phyloP scores from a whole-genome alignment of 2,113 vertebrate species.

The Puntigrus tetrazona region DNA sequence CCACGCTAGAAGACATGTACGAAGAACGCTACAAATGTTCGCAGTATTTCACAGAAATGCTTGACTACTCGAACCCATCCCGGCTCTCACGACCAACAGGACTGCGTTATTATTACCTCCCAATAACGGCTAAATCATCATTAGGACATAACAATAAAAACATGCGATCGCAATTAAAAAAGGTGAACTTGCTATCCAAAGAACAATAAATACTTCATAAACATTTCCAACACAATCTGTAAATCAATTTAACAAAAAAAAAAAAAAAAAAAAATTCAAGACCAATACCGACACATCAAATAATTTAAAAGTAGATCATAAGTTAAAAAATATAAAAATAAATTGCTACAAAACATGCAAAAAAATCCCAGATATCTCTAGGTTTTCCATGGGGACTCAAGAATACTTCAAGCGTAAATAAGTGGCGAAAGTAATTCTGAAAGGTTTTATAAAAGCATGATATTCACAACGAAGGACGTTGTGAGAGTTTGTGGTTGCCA shows the following conservation, averaged over 20 bases:
- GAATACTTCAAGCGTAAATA: neutral
- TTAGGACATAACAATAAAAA: neutral
- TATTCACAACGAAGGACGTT: neutral
- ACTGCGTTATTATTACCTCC: neutral
- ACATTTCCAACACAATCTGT: no score
- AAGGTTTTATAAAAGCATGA: neutral
- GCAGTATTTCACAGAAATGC: neutral
- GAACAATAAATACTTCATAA: neutral
- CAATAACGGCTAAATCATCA: neutral
- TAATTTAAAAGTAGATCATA: neutral
- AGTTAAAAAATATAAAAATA: neutral
- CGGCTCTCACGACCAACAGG: neutral
- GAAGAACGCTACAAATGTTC: neutral
- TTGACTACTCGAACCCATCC: neutral
- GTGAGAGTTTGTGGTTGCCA: no score
- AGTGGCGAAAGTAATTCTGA: neutral
- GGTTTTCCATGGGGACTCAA: neutral
- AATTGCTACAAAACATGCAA: neutral
- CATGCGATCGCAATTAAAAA: neutral
- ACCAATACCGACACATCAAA: neutral
- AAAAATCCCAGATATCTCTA: neutral
- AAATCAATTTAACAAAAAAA: no score
- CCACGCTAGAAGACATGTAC: neutral
- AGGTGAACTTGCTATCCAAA: neutral
- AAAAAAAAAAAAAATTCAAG: no score